Evolutionary conservation across 2,888 invertebrate genomes (phyloP), one percentile per base, ranked within the genome.

Genomic region (Belgica antarctica): DNA sequence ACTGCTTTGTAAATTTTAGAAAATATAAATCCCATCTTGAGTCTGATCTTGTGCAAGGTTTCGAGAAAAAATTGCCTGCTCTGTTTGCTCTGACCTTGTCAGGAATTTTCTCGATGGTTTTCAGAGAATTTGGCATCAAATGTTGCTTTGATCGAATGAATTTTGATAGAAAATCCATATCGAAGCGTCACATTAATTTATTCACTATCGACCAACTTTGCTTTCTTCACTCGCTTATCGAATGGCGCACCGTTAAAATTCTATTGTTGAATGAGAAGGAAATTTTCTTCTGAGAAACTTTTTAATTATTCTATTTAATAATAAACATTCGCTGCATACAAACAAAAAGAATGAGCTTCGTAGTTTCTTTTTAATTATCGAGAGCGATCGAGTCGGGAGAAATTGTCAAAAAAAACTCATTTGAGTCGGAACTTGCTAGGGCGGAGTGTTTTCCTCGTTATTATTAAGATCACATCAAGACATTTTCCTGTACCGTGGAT

Each of bases 231-330:
- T 41, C 41, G 41, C 15, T n/a, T 12, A 41, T 41, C 41, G 41
- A 15, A 41, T n/a, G 25, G 15, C 25, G 59, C 24, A 59, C 59
- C 27, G 25, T 27, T 24, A 22, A 59, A 25, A 59, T 25, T 59
- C 59, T 59, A 19, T 59, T 59, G 59, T 59, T 59, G 59, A 59
- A 59, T 52, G 52, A 52, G 52, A 17, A 52, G 24, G 10, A 19
- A 27, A 52, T 22, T 52, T 52, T 52, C 52, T 52, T 52, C 22
- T 59, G 8, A n/a, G n/a, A n/a, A n/a, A n/a, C n/a, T 25, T 10
- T 25, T n/a, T 59, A 59, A 59, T 59, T 59, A 59, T 59, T 59
- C 24, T 22, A 52, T 52, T 59, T 25, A 27, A 27, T 59, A 59
- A 59, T 59, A 25, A 59, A 25, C 25, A 59, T 15, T 59, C 27